Evolutionary conservation across 2,888 invertebrate genomes (phyloP).

Genomic region (Trachelus tabidus): DNA sequence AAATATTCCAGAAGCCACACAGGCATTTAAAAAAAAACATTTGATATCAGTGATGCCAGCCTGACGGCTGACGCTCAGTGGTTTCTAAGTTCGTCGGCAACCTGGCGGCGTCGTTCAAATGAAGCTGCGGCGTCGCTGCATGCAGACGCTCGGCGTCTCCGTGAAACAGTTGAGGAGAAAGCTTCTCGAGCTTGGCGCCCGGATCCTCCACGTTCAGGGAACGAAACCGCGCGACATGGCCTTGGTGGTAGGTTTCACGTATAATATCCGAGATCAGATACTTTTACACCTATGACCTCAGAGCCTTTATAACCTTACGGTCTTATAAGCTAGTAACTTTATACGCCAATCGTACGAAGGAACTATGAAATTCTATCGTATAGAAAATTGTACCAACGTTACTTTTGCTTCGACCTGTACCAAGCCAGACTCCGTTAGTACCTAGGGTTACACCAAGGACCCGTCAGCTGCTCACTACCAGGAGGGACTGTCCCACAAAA

Average conservation of each 20-base stretch:
- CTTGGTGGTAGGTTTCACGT: conserved; percentile 56
- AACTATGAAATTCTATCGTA: not conserved
- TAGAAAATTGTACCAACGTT: not conserved
- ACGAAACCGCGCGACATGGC: conserved; percentile 62
- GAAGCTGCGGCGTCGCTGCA: conserved; percentile 64
- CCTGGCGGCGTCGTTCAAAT: conserved; percentile 63
- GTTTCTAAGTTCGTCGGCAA: conserved; percentile 54
- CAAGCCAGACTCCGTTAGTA: conserved; percentile 33
- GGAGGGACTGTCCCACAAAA: not conserved
- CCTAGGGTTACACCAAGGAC: conserved; percentile 28
- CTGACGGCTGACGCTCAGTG: conserved; percentile 56
- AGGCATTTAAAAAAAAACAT: conserved; percentile 6
- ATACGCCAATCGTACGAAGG: not conserved
- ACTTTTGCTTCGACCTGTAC: conserved; percentile 31
- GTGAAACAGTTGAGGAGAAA: conserved; percentile 63
- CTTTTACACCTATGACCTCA: not conserved
- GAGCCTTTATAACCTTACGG: not conserved
- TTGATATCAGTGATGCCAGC: conserved; percentile 36
- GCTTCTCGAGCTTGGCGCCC: conserved; percentile 59
- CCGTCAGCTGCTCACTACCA: conserved; percentile 30
- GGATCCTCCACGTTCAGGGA: conserved; percentile 60
- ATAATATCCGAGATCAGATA: not conserved
- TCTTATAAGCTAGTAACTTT: not conserved
- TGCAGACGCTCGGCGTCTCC: conserved; percentile 65
- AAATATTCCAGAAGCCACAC: conserved; percentile 16